A percentile compares a stretch with the other conserved stretches of the same genome.
phyloP scores from a whole-genome alignment of 1,140 invertebrate genomes.

The Calycopis cecrops region DNA sequence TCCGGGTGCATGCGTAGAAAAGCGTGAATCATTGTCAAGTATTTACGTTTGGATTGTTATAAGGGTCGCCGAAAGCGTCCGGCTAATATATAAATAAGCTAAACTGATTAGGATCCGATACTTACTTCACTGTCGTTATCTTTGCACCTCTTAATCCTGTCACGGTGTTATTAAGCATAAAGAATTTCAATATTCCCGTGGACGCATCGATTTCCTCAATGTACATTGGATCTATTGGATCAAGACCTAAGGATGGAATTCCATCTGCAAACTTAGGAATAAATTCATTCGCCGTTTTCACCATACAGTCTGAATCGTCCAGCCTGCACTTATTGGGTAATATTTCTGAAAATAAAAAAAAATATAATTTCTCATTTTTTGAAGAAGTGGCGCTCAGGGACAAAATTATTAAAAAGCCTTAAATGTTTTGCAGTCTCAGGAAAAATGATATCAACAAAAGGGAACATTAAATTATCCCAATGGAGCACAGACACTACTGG shows the following conservation, averaged over 20 bases:
- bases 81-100: no score
- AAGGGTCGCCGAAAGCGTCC: no score
- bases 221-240: not conserved
- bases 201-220: conserved; percentile 1
- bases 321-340: not conserved
- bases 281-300: not conserved
- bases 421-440: no score
- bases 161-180: not conserved
- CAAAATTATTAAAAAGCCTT: no score
- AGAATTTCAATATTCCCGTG: not conserved
- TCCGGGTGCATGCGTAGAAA: no score
- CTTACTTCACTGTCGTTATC: not conserved
- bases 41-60: no score
- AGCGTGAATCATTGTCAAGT: no score
- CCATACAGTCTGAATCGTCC: not conserved
- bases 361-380: no score
- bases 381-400: no score
- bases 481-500: no score
- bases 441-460: no score
- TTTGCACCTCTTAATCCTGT: not conserved
- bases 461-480: no score
- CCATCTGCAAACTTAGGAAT: not conserved
- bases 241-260: not conserved
- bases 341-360: not conserved
- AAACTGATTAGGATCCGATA: not conserved